Conservation (phyloP, 2,888 invertebrate species). For the Dione juno region DNA sequence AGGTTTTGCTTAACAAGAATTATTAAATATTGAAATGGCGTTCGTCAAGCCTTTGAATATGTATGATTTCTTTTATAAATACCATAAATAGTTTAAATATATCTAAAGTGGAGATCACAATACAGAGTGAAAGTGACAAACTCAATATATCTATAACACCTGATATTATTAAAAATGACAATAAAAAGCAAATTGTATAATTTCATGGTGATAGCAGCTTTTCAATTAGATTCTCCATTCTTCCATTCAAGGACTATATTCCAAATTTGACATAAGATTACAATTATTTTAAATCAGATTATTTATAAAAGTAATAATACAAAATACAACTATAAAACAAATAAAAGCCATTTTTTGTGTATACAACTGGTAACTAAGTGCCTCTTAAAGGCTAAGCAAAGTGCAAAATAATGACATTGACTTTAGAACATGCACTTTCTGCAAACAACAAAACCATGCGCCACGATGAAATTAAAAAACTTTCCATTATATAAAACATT, state of each 20-base stretch:
- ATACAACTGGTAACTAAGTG: slow-evolving; percentile 23
- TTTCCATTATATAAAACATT: not conserved
- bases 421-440: slow-evolving; percentile 45
- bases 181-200: too few species aligned
- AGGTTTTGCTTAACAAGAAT: too few species aligned
- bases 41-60: not conserved
- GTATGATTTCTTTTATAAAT: not conserved
- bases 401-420: slow-evolving; percentile 61
- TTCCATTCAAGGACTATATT: too few species aligned
- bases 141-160: too few species aligned
- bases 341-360: slow-evolving; percentile 9
- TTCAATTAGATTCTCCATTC: too few species aligned
- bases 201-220: too few species aligned
- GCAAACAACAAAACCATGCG: slow-evolving; percentile 31
- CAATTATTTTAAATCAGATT: not conserved
- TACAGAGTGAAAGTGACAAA: too few species aligned
- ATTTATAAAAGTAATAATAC: not conserved
- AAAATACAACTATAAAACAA: not conserved
- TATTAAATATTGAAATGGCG: too few species aligned
- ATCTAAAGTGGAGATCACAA: not conserved
- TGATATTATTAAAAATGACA: too few species aligned
- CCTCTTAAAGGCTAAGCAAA: slow-evolving; percentile 64
- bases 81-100: not conserved
- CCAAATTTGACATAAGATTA: too few species aligned
- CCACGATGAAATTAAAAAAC: not conserved